A percentile compares a stretch with the other conserved stretches of the same genome.
Evolutionary conservation across 2,888 invertebrate genomes (phyloP).

Genomic region (Pilophorus perplexus): DNA sequence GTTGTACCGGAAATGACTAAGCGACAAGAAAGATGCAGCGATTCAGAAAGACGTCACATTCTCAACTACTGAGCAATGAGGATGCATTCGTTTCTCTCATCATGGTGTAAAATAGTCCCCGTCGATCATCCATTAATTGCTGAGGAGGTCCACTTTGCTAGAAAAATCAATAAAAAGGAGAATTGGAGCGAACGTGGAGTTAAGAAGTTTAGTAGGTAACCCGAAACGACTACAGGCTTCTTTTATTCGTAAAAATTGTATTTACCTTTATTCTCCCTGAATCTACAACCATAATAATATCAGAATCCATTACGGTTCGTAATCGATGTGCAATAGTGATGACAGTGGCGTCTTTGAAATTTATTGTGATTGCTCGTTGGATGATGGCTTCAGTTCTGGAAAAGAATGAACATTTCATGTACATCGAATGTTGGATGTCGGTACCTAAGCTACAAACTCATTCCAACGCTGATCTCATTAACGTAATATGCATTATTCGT

Average conservation of each 20-base stretch:
- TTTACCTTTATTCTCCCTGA: constrained; percentile 55
- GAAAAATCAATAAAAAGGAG: background rate
- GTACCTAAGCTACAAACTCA: no score
- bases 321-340: constrained; percentile 82
- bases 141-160: constrained; percentile 18
- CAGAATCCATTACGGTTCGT: constrained; percentile 84
- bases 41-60: no score
- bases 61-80: no score
- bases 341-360: constrained; percentile 75
- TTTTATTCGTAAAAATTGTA: constrained; percentile 24
- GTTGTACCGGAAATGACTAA: no score
- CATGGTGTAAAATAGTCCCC: constrained; percentile 1
- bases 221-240: no score
- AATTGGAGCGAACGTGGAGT: no score
- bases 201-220: no score
- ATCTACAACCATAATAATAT: constrained; percentile 65
- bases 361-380: constrained; percentile 70
- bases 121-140: background rate
- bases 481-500: no score
- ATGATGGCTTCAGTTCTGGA: constrained; percentile 72
- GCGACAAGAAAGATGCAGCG: no score
- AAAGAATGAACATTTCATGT: background rate
- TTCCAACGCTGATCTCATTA: no score
- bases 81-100: background rate
- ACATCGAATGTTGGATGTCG: no score